Conservation (phyloP, 1,140 invertebrate species). For the Luehdorfia chinensis region DNA sequence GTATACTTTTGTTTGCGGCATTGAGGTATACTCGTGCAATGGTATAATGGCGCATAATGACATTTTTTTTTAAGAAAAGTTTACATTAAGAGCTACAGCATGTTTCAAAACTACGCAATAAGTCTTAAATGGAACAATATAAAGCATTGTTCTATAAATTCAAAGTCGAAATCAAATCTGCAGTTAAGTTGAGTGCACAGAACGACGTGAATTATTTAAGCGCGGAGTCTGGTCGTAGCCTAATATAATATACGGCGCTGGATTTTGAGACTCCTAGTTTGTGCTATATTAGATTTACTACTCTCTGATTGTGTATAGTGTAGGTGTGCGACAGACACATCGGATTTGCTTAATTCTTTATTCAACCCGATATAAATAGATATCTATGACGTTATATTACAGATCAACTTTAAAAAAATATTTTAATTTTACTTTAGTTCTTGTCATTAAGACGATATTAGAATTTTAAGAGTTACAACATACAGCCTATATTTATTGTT, state of each 20-base stretch:
- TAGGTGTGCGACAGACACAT: constrained; percentile 20
- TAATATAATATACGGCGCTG: constrained; percentile 63
- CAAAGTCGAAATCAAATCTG: constrained; percentile 36
- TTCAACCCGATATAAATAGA: no score
- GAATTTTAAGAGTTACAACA: no score
- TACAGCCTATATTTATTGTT: no score
- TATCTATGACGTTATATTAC: no score
- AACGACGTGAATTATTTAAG: constrained; percentile 44
- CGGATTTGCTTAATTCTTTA: background rate
- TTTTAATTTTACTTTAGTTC: background rate
- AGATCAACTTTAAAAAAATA: background rate
- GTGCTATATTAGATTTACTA: constrained; percentile 69
- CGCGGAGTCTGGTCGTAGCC: constrained; percentile 43
- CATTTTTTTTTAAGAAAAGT: no score
- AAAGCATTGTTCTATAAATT: no score
- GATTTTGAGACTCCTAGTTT: constrained; percentile 58
- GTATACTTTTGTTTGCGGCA: no score
- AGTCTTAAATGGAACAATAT: no score
- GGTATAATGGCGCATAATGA: no score
- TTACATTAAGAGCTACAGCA: no score
- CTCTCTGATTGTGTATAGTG: constrained; percentile 60
- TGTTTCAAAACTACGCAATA: no score
- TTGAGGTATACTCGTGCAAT: no score
- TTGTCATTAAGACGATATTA: background rate
- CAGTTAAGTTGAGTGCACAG: constrained; percentile 49